Conservation (phyloP, 2,113 vertebrate genomes). For the Terrapene triunguis region DNA sequence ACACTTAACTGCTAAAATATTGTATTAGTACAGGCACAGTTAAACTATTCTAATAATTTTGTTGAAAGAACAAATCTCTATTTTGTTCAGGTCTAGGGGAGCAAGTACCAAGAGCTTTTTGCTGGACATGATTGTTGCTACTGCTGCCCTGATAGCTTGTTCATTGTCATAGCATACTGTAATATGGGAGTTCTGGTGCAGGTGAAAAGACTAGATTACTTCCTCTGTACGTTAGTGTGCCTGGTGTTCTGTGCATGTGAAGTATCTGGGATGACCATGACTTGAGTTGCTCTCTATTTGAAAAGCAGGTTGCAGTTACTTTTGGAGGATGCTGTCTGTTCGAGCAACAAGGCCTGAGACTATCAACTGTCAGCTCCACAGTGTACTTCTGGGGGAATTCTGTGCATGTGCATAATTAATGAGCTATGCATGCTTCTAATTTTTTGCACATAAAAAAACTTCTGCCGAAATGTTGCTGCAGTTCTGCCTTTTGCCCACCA, state of each 20-base stretch:
- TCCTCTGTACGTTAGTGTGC: not conserved
- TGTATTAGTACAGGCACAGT: not conserved
- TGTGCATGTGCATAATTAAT: too few species aligned
- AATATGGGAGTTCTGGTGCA: not conserved
- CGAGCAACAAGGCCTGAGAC: not conserved
- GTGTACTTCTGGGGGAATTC: too few species aligned
- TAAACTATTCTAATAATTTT: not conserved
- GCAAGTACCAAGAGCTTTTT: not conserved
- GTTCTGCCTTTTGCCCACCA: too few species aligned
- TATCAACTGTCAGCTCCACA: not conserved
- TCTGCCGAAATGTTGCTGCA: too few species aligned
- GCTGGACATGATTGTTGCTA: not conserved
- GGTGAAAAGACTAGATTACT: not conserved
- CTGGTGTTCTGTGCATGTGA: not conserved
- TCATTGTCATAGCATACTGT: not conserved
- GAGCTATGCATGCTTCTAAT: too few species aligned
- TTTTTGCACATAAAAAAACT: too few species aligned
- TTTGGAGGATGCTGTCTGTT: not conserved
- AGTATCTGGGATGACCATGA: not conserved
- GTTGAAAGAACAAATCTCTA: not conserved
- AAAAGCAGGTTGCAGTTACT: not conserved
- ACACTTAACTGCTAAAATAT: not conserved
- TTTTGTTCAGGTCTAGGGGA: not conserved
- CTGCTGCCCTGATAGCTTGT: not conserved
- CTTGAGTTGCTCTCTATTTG: not conserved